These are phyloP conservation scores for Siniperca chuatsi DNA, from an alignment of 2,113 vertebrate species.

Conservation along the genomic window DNA sequence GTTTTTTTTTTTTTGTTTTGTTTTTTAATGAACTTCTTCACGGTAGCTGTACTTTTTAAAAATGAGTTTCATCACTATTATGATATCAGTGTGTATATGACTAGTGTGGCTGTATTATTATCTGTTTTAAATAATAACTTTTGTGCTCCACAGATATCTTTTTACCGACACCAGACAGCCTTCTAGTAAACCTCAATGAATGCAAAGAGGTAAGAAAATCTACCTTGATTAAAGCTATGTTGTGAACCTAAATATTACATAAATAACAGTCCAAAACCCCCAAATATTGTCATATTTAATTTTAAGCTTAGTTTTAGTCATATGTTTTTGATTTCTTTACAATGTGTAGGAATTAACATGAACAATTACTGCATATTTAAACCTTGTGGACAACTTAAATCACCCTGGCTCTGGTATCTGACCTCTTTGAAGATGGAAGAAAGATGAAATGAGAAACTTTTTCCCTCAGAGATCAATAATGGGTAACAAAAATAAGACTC, in stretches of 20 bases:
- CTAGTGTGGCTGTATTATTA: neutral
- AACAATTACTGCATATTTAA: neutral
- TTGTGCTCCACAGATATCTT: slow-evolving; percentile 92
- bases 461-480: neutral
- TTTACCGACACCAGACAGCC: slow-evolving; percentile 97
- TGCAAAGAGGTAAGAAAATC: slow-evolving; percentile 93
- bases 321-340: neutral
- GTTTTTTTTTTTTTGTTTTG: neutral
- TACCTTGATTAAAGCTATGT: neutral
- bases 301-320: neutral
- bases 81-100: neutral
- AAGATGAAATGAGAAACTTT: neutral
- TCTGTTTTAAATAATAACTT: neutral
- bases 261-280: neutral
- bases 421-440: neutral
- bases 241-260: neutral
- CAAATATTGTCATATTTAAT: neutral
- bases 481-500: neutral
- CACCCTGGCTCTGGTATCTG: neutral
- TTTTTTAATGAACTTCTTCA: neutral
- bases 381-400: neutral
- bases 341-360: neutral
- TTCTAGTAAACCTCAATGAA: slow-evolving; percentile 97
- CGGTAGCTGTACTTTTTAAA: neutral
- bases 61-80: neutral